Evolutionary conservation across 2,888 invertebrate species (phyloP), one percentile per base, ranked within the genome.

Genomic region (Pachycephus smyrnensis): DNA sequence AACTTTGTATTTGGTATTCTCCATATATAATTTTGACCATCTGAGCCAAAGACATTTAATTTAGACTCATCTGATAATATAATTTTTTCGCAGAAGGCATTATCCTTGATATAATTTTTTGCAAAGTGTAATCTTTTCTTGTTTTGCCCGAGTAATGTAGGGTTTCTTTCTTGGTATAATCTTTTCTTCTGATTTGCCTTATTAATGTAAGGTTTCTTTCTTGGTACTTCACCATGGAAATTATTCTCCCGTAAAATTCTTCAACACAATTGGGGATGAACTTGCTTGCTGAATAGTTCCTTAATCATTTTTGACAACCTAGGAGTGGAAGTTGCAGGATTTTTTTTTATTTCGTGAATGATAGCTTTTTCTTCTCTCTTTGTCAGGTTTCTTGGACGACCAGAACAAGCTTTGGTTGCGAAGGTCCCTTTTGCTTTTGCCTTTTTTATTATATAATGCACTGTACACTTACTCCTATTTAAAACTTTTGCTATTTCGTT

Each of bases 41-140:
- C 37, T n/a, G 77, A 76, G 12, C 75, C 68, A 36, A 68, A 77
- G 23, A 77, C 35, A 33, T 69, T 76, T 30, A 77, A 77, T 55
- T 76, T 76, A 33, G 68, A 68, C 12, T 77, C 75, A 35, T 77
- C 77, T 1, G 76, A 77, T 12, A 77, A 78, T 40, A 79, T 79
- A 35, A 76, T 73, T 30, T 23, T 33, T 31, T 73, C 31, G n/a
- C 0, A 73, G 15, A 73, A 32, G n/a, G 23, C 33, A 23, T 31
- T 35, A n/a, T 3, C 31, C 23, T 73, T 35, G 23, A 73, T 23
- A 73, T 73, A 31, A 23, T 73, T 12, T 73, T 73, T 32, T 23
- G 73, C 33, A 35, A 73, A 31, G 1, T 12, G 2, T 68, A 76
- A 69, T 30, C 69, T 1, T 33, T 76, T 76, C 30, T 30, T 69